Evolutionary conservation across 2,797 vertebrate genomes (phyloP).

Genomic region (Sebastes hopkinsi): DNA sequence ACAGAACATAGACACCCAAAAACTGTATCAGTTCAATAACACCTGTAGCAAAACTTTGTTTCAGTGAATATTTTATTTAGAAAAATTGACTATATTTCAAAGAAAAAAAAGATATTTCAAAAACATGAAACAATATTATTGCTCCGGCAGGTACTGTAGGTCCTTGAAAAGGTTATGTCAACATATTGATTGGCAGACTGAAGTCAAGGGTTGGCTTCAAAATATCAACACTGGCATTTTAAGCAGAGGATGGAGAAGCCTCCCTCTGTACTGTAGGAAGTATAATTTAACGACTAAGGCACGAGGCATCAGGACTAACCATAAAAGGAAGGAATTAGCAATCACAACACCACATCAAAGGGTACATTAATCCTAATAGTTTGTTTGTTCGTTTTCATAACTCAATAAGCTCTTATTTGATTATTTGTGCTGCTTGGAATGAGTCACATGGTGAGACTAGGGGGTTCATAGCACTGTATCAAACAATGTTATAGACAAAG

Average conservation of each 20-base stretch:
- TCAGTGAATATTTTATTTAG: no score
- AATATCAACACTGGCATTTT: background rate
- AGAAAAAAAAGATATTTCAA: background rate
- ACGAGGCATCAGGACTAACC: background rate
- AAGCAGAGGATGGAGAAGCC: background rate
- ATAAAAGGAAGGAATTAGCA: slow-evolving; percentile 36
- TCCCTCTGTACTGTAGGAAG: background rate
- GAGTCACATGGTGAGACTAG: background rate
- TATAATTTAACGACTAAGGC: background rate
- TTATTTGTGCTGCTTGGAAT: slow-evolving; percentile 19
- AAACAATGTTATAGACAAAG: background rate
- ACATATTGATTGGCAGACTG: background rate
- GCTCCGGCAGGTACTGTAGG: background rate
- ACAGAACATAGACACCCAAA: background rate
- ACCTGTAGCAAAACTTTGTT: background rate
- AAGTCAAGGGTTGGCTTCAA: background rate
- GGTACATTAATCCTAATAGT: slow-evolving; percentile 1
- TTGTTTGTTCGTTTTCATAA: slow-evolving; percentile 20
- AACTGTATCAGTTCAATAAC: background rate
- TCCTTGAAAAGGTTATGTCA: background rate
- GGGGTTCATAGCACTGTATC: background rate
- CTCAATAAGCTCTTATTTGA: slow-evolving; percentile 4
- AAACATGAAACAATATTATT: background rate
- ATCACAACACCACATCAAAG: slow-evolving; percentile 22
- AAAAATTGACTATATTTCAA: background rate